Conservation (phyloP, 2,888 invertebrate genomes). For the Acanthosepion esculentum region DNA sequence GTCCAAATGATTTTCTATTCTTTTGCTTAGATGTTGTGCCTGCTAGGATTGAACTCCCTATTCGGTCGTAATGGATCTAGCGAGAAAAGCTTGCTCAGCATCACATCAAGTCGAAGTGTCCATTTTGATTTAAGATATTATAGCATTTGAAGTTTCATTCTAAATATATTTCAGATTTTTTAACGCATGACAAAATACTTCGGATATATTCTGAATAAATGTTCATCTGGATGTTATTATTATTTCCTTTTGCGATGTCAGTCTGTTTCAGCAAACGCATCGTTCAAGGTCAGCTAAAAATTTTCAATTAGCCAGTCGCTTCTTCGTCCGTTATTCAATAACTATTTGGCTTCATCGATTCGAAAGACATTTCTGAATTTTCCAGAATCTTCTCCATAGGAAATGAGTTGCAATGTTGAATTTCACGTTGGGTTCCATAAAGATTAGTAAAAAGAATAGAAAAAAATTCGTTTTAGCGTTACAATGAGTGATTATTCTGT, state of each 20-base stretch:
- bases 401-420: neutral
- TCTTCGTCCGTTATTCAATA: neutral
- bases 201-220: too few species aligned
- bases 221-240: neutral
- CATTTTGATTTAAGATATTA: too few species aligned
- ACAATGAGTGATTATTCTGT: neutral
- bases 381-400: neutral
- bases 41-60: too few species aligned
- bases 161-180: too few species aligned
- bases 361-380: neutral
- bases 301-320: neutral
- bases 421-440: neutral
- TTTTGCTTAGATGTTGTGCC: too few species aligned
- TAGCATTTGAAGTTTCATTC: too few species aligned
- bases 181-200: too few species aligned
- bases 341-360: neutral
- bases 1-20: too few species aligned
- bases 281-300: neutral
- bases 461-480: neutral
- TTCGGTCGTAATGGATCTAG: too few species aligned
- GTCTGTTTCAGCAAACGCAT: neutral
- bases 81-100: too few species aligned
- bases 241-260: neutral
- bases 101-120: too few species aligned
- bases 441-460: neutral